A percentile compares a stretch with the other conserved stretches of the same genome.
Evolutionary conservation across 2,797 vertebrate genomes (phyloP).

Genomic region (Hapalemur alaotrensis): DNA sequence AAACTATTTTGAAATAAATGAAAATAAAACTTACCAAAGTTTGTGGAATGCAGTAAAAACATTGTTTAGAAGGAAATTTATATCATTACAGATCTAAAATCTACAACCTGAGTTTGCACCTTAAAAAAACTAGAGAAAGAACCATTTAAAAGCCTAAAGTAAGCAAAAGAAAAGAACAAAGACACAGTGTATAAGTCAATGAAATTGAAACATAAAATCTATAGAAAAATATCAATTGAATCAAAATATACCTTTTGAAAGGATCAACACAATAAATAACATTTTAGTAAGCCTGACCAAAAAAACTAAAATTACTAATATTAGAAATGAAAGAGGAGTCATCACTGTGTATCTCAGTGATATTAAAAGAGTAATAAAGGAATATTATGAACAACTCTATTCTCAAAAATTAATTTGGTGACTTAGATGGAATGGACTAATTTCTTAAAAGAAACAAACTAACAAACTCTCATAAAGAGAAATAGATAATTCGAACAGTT

Average conservation of each 20-base stretch:
- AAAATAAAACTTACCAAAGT: neutral
- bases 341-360: neutral
- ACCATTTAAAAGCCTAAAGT: neutral
- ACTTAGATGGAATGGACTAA: neutral
- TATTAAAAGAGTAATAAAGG: neutral
- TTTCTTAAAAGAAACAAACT: neutral
- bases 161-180: neutral
- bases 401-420: neutral
- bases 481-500: neutral
- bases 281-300: neutral
- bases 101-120: neutral
- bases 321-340: neutral
- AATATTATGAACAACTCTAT: neutral
- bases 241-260: neutral
- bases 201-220: neutral
- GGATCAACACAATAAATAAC: neutral
- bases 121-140: neutral
- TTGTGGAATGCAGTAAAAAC: neutral
- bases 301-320: neutral
- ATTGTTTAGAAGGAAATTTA: neutral
- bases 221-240: neutral
- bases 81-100: neutral
- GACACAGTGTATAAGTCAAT: neutral
- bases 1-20: neutral
- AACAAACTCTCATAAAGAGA: neutral